These are phyloP conservation scores for Syngnathus typhle DNA, from an alignment of 2,113 vertebrate species.

Conservation along the genomic window DNA sequence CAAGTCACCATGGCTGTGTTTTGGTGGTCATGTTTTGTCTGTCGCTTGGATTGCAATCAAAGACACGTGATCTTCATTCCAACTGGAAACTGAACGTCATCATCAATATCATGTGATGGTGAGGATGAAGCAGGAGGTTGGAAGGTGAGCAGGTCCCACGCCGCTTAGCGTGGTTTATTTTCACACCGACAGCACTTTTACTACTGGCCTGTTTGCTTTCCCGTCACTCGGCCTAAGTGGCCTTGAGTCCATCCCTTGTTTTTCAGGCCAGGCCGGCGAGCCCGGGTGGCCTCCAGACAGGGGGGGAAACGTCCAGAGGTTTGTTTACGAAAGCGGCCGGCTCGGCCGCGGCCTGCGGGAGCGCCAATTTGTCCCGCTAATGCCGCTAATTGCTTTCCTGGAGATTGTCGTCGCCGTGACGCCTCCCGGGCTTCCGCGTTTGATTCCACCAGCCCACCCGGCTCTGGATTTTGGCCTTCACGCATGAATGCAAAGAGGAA, in stretches of 20 bases:
- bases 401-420: not conserved
- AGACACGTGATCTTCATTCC: not conserved
- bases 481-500: not conserved
- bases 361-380: slow-evolving; percentile 9
- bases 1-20: not conserved
- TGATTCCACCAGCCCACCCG: not conserved
- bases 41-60: slow-evolving; percentile 2
- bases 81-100: not conserved
- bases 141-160: not conserved
- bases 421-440: slow-evolving; percentile 1
- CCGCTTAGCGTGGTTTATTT: slow-evolving; percentile 8
- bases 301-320: not conserved
- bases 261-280: not conserved
- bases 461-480: not conserved
- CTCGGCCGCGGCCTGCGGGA: not conserved
- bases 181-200: not conserved
- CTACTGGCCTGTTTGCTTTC: slow-evolving; percentile 8
- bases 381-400: slow-evolving; percentile 7
- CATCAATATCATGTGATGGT: not conserved
- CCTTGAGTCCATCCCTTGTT: slow-evolving; percentile 5
- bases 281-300: slow-evolving; percentile 3
- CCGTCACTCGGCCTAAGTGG: slow-evolving; percentile 8
- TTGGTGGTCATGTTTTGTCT: not conserved
- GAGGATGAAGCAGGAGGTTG: not conserved
- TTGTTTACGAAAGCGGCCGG: slow-evolving; percentile 6